These are phyloP conservation scores for Varecia variegata DNA, from an alignment of 2,797 vertebrate species.

Conservation along the genomic window DNA sequence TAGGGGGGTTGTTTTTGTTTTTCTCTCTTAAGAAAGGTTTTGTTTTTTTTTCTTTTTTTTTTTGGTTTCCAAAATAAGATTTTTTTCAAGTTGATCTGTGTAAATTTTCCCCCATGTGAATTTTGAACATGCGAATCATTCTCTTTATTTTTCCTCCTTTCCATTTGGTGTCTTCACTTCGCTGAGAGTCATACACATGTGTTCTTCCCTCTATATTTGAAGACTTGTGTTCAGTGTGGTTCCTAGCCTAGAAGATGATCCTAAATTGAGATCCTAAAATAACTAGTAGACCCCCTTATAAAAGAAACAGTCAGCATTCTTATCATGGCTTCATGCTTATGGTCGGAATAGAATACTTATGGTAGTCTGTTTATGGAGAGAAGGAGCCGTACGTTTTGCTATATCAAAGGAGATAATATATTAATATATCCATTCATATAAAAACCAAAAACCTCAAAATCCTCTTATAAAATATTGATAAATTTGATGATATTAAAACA, in stretches of 20 bases:
- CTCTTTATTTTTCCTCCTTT: background rate
- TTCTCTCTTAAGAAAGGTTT: background rate
- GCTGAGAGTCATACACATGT: background rate
- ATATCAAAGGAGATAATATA: accelerated
- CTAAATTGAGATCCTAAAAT: background rate
- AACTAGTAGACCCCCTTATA: background rate
- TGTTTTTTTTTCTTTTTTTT: background rate
- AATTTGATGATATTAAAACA: background rate
- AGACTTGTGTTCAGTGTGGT: background rate
- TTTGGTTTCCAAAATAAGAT: background rate
- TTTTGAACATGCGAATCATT: background rate
- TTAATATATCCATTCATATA: background rate
- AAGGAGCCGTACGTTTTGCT: background rate
- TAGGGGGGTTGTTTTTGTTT: background rate
- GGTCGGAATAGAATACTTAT: background rate
- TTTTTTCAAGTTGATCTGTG: background rate
- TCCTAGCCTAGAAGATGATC: background rate
- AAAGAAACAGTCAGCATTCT: background rate
- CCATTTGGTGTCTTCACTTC: background rate
- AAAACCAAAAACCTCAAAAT: background rate
- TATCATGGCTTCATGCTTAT: background rate
- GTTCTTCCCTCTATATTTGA: background rate
- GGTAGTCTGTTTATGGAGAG: background rate
- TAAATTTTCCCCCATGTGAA: background rate
- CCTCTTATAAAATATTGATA: background rate